phyloP scores from a whole-genome alignment of 2,888 invertebrate species.

The Gortyna flavago region DNA sequence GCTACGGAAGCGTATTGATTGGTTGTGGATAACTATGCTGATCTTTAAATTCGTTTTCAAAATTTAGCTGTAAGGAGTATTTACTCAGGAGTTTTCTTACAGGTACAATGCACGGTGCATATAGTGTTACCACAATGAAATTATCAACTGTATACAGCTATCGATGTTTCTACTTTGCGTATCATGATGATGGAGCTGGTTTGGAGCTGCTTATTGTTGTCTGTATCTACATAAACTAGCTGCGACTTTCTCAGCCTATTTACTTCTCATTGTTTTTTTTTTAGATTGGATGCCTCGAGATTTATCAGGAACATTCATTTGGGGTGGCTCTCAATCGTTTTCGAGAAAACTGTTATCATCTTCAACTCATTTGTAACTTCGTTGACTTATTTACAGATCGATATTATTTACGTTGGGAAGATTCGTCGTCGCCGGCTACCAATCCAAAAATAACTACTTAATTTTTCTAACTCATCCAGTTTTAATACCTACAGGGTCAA shows the following conservation, averaged over 20 bases:
- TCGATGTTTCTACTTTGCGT: constrained; percentile 7
- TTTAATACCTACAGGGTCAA: not conserved
- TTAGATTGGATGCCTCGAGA: constrained; percentile 22
- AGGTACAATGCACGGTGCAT: constrained; percentile 31
- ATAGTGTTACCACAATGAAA: constrained; percentile 12
- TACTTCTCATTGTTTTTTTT: not conserved
- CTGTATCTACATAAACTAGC: not conserved
- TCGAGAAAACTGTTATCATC: not conserved
- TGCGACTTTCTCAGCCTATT: not conserved
- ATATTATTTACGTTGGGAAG: not conserved
- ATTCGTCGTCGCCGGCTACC: not conserved
- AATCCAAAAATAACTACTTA: constrained; percentile 5
- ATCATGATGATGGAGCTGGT: constrained; percentile 1
- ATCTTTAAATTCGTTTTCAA: constrained; percentile 4
- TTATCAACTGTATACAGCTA: not conserved
- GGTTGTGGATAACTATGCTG: not conserved
- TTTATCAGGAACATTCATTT: not conserved
- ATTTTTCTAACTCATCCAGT: not conserved
- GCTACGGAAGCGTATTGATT: not conserved
- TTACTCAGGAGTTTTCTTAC: constrained; percentile 1
- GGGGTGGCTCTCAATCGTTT: not conserved
- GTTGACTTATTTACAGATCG: not conserved
- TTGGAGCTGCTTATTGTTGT: constrained; percentile 22
- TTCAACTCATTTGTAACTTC: not conserved
- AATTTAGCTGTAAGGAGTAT: constrained; percentile 18